Evolutionary conservation across 2,888 invertebrate genomes (phyloP).

Genomic region (Mythimna vitellina): DNA sequence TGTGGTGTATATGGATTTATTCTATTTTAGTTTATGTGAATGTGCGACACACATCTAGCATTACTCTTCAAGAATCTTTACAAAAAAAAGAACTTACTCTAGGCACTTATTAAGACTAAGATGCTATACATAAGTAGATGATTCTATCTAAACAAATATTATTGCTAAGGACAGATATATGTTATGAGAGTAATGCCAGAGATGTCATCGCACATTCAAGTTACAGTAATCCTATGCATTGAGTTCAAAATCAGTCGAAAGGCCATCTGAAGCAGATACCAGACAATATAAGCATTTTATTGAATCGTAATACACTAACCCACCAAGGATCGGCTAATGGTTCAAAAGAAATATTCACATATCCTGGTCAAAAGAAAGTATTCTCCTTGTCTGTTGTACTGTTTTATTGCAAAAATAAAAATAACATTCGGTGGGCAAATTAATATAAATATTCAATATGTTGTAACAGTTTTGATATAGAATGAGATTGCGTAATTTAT

Average conservation of each 20-base stretch:
- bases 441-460: constrained; percentile 69
- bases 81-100: constrained; percentile 22
- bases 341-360: constrained; percentile 56
- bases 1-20: constrained; percentile 52
- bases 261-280: constrained; percentile 60
- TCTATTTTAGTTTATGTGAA: constrained; percentile 43
- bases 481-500: constrained; percentile 69
- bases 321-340: constrained; percentile 62
- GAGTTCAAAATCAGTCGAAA: constrained; percentile 68
- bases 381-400: constrained; percentile 63
- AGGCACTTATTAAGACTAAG: constrained; percentile 17
- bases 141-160: constrained; percentile 28
- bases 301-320: constrained; percentile 55
- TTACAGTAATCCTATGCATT: constrained; percentile 52
- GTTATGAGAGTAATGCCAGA: constrained; percentile 20
- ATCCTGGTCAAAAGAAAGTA: constrained; percentile 34
- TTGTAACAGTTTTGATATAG: constrained; percentile 68
- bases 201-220: constrained; percentile 33
- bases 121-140: constrained; percentile 41
- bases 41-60: constrained; percentile 29
- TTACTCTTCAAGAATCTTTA: constrained; percentile 23
- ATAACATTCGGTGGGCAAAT: constrained; percentile 78
- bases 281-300: constrained; percentile 45
- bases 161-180: constrained; percentile 26
- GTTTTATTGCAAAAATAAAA: constrained; percentile 67